These are phyloP conservation scores for Pelosia muscerda DNA, from an alignment of 2,888 invertebrate species.

Conservation along the genomic window DNA sequence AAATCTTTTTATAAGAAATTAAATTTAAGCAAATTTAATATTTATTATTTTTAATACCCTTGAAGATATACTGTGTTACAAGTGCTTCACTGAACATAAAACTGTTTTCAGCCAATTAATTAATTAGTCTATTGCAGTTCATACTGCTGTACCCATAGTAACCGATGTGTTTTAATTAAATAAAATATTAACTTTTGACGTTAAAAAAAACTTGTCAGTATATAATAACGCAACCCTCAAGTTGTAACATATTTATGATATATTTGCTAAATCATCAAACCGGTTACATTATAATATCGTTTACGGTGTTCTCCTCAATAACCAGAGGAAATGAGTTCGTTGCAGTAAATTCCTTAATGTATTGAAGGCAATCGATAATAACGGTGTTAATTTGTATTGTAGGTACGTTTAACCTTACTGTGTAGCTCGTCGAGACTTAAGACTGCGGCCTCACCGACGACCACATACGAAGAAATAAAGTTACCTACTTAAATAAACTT, in stretches of 20 bases:
- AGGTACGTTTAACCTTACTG: conserved; percentile 16
- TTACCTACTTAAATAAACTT: background rate
- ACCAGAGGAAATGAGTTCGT: conserved; percentile 32
- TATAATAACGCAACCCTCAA: conserved; percentile 14
- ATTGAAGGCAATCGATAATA: conserved; percentile 28
- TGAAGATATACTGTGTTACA: no score
- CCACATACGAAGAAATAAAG: no score
- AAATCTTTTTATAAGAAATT: background rate
- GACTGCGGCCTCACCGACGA: no score
- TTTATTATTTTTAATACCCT: background rate
- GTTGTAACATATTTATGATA: conserved; percentile 37
- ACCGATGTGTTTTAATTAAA: background rate
- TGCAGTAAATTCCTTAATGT: conserved; percentile 36
- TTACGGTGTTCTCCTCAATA: conserved; percentile 36
- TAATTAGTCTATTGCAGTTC: no score
- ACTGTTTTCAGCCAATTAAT: no score
- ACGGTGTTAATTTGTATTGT: conserved; percentile 35
- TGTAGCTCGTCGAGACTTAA: background rate
- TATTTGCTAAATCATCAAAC: conserved; percentile 37
- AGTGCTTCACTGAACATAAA: background rate
- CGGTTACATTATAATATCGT: conserved; percentile 35
- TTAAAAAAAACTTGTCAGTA: conserved; percentile 20
- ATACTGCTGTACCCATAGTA: no score
- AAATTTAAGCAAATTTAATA: background rate
- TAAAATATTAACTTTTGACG: background rate